Conservation (phyloP, 1,140 invertebrate genomes). For the Cyclina sinensis region DNA sequence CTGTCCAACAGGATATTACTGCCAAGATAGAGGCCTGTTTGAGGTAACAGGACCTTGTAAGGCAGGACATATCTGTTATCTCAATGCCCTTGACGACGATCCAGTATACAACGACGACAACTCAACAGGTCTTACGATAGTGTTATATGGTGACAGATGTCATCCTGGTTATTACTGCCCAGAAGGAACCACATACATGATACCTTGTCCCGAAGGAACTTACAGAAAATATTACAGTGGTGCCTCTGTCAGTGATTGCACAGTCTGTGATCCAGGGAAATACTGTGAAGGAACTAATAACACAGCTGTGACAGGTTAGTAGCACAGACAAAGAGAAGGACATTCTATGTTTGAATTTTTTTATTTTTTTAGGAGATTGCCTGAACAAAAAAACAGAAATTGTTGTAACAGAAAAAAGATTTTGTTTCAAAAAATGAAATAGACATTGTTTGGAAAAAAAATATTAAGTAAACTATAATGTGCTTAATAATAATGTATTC, state of each 20-base stretch:
- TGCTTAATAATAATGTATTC: too few species aligned
- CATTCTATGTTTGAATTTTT: too few species aligned
- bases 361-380: too few species aligned
- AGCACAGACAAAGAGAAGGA: background rate
- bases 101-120: conserved; percentile 84
- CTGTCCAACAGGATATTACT: conserved; percentile 83
- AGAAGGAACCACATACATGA: conserved; percentile 79
- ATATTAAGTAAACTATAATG: too few species aligned
- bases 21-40: conserved; percentile 78
- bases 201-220: conserved; percentile 82
- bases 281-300: conserved; percentile 83
- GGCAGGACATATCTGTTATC: conserved; percentile 85
- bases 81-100: conserved; percentile 77
- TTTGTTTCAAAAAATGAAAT: too few species aligned
- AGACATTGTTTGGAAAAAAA: too few species aligned
- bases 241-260: conserved; percentile 74
- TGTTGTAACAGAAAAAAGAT: too few species aligned
- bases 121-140: conserved; percentile 80
- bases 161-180: conserved; percentile 82
- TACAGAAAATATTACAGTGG: conserved; percentile 82
- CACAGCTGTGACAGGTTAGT: conserved; percentile 76
- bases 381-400: too few species aligned
- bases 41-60: conserved; percentile 80
- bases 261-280: conserved; percentile 82
- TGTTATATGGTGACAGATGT: conserved; percentile 83